phyloP scores from a whole-genome alignment of 1,140 invertebrate species.

The Drosophila lini region DNA sequence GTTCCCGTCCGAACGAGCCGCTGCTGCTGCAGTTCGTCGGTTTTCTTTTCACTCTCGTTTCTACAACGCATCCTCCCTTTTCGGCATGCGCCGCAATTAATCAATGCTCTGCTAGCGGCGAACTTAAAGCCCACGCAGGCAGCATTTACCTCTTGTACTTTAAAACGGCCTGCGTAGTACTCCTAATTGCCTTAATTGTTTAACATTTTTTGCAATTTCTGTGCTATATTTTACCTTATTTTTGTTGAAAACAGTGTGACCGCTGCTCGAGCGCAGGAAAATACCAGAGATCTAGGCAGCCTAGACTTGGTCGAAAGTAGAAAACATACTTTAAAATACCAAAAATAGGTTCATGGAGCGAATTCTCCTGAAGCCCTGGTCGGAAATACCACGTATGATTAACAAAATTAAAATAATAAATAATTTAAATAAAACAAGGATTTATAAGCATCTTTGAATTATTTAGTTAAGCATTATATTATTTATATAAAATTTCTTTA shows the following conservation, averaged over 20 bases:
- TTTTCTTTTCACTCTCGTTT: conserved; percentile 57
- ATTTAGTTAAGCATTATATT: background rate
- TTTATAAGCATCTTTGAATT: background rate
- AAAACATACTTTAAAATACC: background rate
- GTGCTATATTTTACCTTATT: conserved; percentile 75
- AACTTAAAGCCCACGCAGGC: conserved; percentile 3
- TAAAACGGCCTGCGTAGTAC: background rate
- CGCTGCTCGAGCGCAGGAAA: background rate
- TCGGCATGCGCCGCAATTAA: conserved; percentile 80
- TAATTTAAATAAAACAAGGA: background rate
- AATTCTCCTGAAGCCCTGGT: background rate
- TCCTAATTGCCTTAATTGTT: conserved; percentile 55
- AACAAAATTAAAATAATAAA: background rate
- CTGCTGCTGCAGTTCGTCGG: conserved; percentile 46
- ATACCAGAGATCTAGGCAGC: conserved; percentile 3
- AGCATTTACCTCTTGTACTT: conserved; percentile 1
- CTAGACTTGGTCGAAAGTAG: background rate
- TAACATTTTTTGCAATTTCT: conserved; percentile 51
- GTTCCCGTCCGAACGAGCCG: conserved; percentile 50
- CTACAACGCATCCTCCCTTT: conserved; percentile 75
- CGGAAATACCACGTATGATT: background rate
- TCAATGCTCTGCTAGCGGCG: conserved; percentile 49
- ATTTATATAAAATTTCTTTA: background rate
- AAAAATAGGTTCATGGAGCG: background rate
- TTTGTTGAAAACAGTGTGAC: conserved; percentile 68